These are phyloP conservation scores for Mergus octosetaceus DNA, from an alignment of 2,797 vertebrate genomes.

Conservation along the genomic window DNA sequence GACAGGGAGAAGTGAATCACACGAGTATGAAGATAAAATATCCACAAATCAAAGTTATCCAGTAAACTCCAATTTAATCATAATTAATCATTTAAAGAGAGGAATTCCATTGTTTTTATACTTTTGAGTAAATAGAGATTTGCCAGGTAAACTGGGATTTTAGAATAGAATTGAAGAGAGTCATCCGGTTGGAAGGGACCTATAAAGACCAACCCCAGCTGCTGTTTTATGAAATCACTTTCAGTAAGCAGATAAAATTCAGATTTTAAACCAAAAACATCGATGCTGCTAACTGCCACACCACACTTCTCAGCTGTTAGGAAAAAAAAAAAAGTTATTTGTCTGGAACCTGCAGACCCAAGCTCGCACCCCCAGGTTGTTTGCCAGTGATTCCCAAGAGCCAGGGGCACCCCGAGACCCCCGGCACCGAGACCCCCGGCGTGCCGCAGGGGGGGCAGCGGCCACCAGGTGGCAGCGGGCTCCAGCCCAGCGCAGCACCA, in stretches of 20 bases:
- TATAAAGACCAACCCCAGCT: too few species aligned
- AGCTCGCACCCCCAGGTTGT: too few species aligned
- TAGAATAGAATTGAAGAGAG: background rate
- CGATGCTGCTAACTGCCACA: rapidly evolving
- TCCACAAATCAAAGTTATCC: background rate
- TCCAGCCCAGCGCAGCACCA: background rate
- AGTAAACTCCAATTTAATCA: background rate
- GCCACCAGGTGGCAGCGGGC: background rate
- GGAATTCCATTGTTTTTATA: background rate
- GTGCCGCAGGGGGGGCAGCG: too few species aligned
- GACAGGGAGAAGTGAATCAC: background rate
- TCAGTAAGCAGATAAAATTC: background rate
- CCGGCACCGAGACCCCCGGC: too few species aligned
- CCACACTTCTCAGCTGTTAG: background rate
- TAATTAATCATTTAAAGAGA: background rate
- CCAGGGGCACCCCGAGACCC: too few species aligned
- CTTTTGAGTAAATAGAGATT: background rate
- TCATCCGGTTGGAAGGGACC: too few species aligned
- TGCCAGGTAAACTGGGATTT: background rate
- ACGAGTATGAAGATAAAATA: background rate
- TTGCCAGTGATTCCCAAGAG: too few species aligned
- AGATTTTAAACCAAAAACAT: background rate
- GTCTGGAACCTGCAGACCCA: too few species aligned
- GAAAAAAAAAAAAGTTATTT: background rate
- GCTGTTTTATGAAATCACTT: background rate